These are phyloP conservation scores for Myripristis jacobus DNA, from an alignment of 2,797 vertebrate genomes.

Conservation along the genomic window DNA sequence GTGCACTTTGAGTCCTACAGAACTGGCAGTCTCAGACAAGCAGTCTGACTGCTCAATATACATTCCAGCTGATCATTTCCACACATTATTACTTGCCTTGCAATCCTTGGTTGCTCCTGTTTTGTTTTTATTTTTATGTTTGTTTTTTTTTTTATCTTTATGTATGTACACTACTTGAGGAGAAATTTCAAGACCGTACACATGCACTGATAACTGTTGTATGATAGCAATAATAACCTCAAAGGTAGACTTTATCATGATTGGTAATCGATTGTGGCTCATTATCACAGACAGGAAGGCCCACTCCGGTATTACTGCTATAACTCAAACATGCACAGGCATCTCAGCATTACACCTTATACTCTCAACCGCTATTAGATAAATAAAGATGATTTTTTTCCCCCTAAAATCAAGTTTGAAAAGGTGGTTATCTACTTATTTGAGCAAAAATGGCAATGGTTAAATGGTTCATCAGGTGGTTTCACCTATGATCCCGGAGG, in stretches of 20 bases:
- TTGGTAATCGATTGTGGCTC: too few relatives aligned
- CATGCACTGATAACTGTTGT: conserved; percentile 54
- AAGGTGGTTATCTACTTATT: conserved; percentile 28
- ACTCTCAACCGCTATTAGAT: conserved; percentile 22
- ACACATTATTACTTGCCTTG: neutral
- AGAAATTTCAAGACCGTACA: conserved; percentile 33
- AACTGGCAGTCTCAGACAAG: neutral
- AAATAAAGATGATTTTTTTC: neutral
- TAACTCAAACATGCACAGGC: conserved; percentile 73
- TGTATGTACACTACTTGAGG: neutral
- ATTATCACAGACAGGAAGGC: neutral
- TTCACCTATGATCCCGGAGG: conserved; percentile 13
- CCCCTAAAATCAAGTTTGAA: neutral
- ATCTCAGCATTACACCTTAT: conserved; percentile 46
- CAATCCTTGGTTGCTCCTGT: neutral
- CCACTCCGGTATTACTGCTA: conserved; percentile 6
- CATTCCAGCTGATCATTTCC: conserved; percentile 18
- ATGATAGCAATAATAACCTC: conserved; percentile 24
- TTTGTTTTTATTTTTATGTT: neutral
- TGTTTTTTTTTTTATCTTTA: conserved; percentile 4
- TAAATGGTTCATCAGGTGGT: conserved; percentile 13
- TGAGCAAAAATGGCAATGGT: conserved; percentile 23
- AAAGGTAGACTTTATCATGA: neutral
- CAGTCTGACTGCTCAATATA: neutral
- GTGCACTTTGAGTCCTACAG: conserved; percentile 5